Conservation (phyloP, 2,797 vertebrate genomes). For the Gymnopithys bicolor region DNA sequence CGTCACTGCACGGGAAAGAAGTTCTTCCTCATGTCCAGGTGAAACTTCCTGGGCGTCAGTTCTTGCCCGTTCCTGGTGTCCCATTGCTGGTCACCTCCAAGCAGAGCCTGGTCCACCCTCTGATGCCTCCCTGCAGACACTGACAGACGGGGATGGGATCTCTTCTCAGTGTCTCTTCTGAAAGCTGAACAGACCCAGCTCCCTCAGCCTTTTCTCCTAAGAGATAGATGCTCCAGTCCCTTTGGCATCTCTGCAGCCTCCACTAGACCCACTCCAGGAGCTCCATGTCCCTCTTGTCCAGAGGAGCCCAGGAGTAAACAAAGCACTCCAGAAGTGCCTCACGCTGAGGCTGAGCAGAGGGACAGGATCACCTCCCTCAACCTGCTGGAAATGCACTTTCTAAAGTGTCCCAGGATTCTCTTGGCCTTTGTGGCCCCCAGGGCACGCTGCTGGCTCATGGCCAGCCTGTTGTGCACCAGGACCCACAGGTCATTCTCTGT, state of each 20-base stretch:
- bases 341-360: neutral
- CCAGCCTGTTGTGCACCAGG: neutral
- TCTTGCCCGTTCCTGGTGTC: neutral
- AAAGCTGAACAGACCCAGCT: neutral
- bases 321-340: neutral
- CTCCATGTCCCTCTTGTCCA: neutral
- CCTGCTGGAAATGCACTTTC: neutral
- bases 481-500: neutral
- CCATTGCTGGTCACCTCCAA: neutral
- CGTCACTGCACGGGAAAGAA: accelerated
- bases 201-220: neutral
- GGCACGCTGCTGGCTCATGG: neutral
- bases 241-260: neutral
- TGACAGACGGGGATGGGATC: neutral
- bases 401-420: too few species aligned
- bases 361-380: neutral
- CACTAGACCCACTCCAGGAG: accelerated
- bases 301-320: neutral
- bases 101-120: neutral
- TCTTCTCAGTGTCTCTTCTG: neutral
- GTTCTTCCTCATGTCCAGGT: neutral
- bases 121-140: neutral
- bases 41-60: neutral
- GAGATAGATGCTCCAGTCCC: neutral
- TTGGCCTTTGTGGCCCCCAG: neutral